Conservation (phyloP, 2,113 vertebrate genomes). For the Hymenochirus boettgeri region DNA sequence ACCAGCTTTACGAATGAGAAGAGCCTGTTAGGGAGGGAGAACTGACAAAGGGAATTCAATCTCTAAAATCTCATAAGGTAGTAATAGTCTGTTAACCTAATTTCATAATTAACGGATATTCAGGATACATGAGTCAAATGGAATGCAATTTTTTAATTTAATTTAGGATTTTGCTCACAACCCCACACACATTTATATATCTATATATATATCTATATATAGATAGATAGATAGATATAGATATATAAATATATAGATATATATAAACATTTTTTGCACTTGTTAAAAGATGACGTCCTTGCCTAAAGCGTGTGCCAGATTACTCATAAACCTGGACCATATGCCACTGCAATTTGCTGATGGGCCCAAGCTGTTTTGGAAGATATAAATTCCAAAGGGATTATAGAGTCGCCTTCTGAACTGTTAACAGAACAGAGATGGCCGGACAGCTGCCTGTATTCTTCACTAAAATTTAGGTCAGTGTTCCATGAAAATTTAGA, state of each 20-base stretch:
- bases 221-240: too few species aligned
- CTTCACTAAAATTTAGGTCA: slow-evolving; percentile 62
- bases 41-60: slow-evolving; percentile 7
- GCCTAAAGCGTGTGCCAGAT: slow-evolving; percentile 89
- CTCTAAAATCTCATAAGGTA: slow-evolving; percentile 8
- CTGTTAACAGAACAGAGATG: slow-evolving; percentile 65
- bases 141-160: too few species aligned
- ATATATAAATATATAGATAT: background rate
- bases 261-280: slow-evolving; percentile 65
- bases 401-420: slow-evolving; percentile 80
- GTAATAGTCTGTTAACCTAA: too few species aligned
- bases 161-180: too few species aligned
- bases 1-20: background rate
- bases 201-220: too few species aligned
- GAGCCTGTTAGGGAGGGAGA: background rate
- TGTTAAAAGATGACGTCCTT: slow-evolving; percentile 80
- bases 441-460: slow-evolving; percentile 56
- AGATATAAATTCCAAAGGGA: slow-evolving; percentile 89
- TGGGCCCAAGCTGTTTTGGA: slow-evolving; percentile 99
- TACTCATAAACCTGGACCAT: slow-evolving; percentile 98
- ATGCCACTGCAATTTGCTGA: slow-evolving; percentile 97
- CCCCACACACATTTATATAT: too few species aligned
- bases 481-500: slow-evolving; percentile 24
- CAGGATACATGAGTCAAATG: background rate
- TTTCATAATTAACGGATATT: too few species aligned